Conservation (phyloP, 2,888 invertebrate species). For the Morinoia aosen region DNA sequence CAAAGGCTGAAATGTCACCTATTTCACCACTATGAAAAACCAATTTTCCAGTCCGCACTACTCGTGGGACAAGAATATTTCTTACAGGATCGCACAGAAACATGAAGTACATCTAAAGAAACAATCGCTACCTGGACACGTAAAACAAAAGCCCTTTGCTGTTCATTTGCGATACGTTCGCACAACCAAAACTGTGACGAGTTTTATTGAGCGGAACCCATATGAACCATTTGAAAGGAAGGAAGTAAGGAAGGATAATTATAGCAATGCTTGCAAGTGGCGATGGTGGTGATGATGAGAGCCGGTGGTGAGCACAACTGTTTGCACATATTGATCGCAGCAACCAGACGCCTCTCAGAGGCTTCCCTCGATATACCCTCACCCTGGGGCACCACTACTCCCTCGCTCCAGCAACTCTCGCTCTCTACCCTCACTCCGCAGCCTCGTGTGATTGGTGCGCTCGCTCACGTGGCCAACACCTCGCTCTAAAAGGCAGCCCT, state of each 20-base stretch:
- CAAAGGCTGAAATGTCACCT: background rate
- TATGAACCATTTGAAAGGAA: background rate
- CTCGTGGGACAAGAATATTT: background rate
- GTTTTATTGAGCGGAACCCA: background rate
- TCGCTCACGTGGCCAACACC: background rate
- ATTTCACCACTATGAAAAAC: background rate
- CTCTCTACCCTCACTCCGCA: background rate
- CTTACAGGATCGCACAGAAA: background rate
- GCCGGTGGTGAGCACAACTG: conserved; percentile 5
- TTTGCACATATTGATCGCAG: conserved; percentile 40
- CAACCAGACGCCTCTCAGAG: conserved; percentile 31
- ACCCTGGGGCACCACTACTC: background rate
- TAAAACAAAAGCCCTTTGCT: background rate
- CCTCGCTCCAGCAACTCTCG: background rate
- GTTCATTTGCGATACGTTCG: background rate
- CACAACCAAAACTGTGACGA: background rate
- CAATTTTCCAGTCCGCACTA: background rate
- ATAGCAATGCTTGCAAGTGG: conserved; percentile 38
- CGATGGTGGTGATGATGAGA: conserved; percentile 20
- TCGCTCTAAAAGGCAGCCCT: conserved; percentile 2
- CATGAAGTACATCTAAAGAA: background rate
- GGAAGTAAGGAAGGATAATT: background rate
- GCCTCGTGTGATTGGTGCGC: background rate
- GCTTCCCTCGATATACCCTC: conserved; percentile 15
- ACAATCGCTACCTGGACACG: background rate